Conservation (phyloP, 2,888 invertebrate species). For the Carterocephalus palaemon region DNA sequence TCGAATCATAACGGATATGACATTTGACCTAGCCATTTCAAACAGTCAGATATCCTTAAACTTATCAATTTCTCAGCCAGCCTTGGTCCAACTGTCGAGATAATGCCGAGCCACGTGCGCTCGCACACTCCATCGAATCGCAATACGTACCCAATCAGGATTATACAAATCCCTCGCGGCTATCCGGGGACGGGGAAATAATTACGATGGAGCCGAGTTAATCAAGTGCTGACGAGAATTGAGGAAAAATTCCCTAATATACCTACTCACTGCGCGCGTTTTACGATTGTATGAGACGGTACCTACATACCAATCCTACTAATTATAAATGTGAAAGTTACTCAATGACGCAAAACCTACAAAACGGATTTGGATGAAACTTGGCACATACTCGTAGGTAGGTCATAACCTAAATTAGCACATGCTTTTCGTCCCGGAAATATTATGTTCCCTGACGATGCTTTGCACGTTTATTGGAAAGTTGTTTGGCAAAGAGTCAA, state of each 20-base stretch:
- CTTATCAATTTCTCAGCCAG: slow-evolving; percentile 5
- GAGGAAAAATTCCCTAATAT: slow-evolving; percentile 57
- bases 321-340: too few relatives aligned
- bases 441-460: too few relatives aligned
- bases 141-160: slow-evolving; percentile 77
- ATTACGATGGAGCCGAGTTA: slow-evolving; percentile 67
- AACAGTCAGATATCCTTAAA: background rate
- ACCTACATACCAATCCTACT: too few relatives aligned
- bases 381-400: too few relatives aligned
- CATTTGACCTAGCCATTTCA: slow-evolving; percentile 4
- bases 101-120: slow-evolving; percentile 63
- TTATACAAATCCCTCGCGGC: slow-evolving; percentile 73
- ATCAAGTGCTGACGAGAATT: slow-evolving; percentile 63
- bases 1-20: background rate
- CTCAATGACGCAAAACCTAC: too few relatives aligned
- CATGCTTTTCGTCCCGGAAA: too few relatives aligned
- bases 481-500: too few relatives aligned
- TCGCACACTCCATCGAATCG: slow-evolving; percentile 71
- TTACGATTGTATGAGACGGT: slow-evolving; percentile 3
- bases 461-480: too few relatives aligned
- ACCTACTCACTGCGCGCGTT: slow-evolving; percentile 25
- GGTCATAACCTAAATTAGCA: too few relatives aligned
- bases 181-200: slow-evolving; percentile 58
- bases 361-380: too few relatives aligned
- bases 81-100: slow-evolving; percentile 40